Conservation (phyloP, 1,140 invertebrate species). For the Conus betulinus region DNA sequence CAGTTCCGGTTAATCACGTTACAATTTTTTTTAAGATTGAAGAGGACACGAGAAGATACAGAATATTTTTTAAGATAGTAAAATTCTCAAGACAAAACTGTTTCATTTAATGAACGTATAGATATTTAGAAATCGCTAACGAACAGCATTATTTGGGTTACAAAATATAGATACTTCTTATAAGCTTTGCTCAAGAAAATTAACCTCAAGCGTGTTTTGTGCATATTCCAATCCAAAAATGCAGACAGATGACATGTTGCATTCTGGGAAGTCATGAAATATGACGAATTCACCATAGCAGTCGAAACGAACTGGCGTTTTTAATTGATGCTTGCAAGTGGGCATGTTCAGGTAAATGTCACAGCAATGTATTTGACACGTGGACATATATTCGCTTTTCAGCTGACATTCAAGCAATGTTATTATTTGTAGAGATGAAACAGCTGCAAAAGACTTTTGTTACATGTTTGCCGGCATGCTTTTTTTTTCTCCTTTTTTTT, state of each 20-base stretch:
- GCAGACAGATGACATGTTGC: not conserved
- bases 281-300: constrained; percentile 22
- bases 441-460: not conserved
- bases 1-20: constrained; percentile 3
- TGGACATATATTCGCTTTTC: not conserved
- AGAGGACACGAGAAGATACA: not conserved
- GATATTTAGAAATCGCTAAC: no score
- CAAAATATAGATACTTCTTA: not conserved
- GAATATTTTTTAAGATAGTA: not conserved
- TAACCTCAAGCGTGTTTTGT: not conserved
- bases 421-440: not conserved
- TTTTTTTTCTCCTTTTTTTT: not conserved
- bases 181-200: not conserved
- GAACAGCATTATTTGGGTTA: no score
- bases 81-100: no score
- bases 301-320: constrained; percentile 1
- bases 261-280: constrained; percentile 17
- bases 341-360: constrained; percentile 16
- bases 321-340: constrained; percentile 9
- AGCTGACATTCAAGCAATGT: not conserved
- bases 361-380: not conserved
- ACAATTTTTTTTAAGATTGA: not conserved
- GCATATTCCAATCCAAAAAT: not conserved
- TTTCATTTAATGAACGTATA: no score
- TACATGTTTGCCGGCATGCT: constrained; percentile 16